phyloP scores from a whole-genome alignment of 1,140 invertebrate genomes.

The Mactra quadrangularis region DNA sequence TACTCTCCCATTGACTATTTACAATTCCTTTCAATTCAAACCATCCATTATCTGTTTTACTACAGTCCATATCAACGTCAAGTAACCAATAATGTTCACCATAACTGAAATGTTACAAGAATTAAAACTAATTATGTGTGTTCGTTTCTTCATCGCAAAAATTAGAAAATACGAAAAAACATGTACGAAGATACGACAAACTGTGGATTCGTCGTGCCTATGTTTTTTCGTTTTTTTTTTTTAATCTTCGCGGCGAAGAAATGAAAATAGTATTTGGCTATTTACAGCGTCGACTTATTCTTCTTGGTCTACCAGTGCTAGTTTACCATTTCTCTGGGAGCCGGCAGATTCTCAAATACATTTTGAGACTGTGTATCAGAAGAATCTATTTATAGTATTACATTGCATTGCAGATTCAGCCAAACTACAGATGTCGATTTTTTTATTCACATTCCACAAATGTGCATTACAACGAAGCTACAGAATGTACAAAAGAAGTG shows the following conservation, averaged over 20 bases:
- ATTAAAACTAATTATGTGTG: not conserved
- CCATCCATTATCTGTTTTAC: conserved; percentile 83
- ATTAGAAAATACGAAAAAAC: not conserved
- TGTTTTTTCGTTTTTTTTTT: not conserved
- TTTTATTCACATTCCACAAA: too few relatives aligned
- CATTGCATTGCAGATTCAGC: too few relatives aligned
- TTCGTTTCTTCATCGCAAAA: too few relatives aligned
- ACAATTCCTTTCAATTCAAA: conserved; percentile 84
- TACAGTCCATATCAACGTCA: conserved; percentile 85
- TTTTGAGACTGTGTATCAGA: too few relatives aligned
- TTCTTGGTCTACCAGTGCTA: not conserved
- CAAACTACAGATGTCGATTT: too few relatives aligned
- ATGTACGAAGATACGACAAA: not conserved
- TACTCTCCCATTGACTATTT: conserved; percentile 77
- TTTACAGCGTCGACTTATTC: not conserved
- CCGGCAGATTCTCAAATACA: too few relatives aligned
- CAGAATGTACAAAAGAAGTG: too few relatives aligned
- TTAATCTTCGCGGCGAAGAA: too few relatives aligned
- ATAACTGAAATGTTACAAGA: conserved; percentile 68
- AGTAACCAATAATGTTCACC: conserved; percentile 85
- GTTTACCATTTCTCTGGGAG: not conserved
- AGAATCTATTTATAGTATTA: too few relatives aligned
- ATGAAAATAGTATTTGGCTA: not conserved
- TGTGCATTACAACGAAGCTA: too few relatives aligned
- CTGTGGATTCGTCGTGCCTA: not conserved